Evolutionary conservation across 2,797 vertebrate genomes (phyloP), one percentile per base, ranked within the genome.

Genomic region (Cirrhinus mrigala): DNA sequence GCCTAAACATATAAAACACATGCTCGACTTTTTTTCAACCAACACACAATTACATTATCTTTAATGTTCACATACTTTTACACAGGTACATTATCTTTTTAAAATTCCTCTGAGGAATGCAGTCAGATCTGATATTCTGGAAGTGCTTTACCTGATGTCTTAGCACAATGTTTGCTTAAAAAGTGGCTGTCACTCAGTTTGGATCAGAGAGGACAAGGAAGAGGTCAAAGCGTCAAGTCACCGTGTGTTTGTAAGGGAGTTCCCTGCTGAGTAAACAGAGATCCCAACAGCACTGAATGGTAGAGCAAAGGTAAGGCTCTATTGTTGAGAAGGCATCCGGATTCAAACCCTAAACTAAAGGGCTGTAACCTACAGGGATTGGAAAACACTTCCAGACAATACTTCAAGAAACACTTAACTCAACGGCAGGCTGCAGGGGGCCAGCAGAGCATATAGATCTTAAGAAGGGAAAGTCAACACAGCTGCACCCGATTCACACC

Each of bases 1-100:
- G 91, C 89, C 88, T 90, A 91, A 92, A 94, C 88, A 90, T 89
- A 77, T 85, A 33, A 90, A 93, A 93, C 89, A 90, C 91, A 82
- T 87, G n/a, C 83, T 83, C 68, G 16, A 20, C 79, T 91, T 86
- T 91, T 66, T 77, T 77, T 77, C 33, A 77, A 56, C 54, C 18
- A 8, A 15, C 10, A n/a, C 40, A 46, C 56, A 2, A 40, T 60
- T 62, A 83, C 79, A 54, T 75, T 46, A 60, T 12, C 54, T 60
- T 24, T 79, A 37, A 85, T 73, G 71, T 22, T 66, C 29, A 74
- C 22, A 58, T 40, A 37, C 29, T 20, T 12, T 16, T 68, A 60
- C 20, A 48, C 29, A 71, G 18, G 20, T 82, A 22, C 14, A 22
- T 18, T 29, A 14, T 50, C 48, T 18, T 75, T 20, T 20, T 3